These are phyloP conservation scores for Pangasianodon gigas DNA, from an alignment of 2,113 vertebrate species.

Conservation along the genomic window DNA sequence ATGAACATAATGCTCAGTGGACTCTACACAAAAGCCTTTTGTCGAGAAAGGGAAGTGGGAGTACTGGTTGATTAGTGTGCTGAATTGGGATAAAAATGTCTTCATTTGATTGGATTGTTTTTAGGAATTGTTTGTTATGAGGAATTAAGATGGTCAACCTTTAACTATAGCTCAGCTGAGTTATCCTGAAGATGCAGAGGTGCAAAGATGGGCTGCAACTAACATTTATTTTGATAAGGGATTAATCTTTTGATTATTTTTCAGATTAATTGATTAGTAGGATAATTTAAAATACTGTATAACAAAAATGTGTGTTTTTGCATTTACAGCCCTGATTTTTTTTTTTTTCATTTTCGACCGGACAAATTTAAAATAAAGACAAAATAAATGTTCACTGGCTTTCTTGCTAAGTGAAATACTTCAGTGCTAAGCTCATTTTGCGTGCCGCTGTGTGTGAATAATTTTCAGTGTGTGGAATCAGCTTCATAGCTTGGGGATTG, in stretches of 20 bases:
- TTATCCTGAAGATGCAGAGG: no score
- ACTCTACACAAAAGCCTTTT: not conserved
- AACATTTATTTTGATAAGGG: no score
- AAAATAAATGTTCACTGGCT: not conserved
- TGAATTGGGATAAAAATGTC: not conserved
- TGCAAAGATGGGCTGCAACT: no score
- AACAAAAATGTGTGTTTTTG: no score
- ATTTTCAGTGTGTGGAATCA: not conserved
- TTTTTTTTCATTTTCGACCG: not conserved
- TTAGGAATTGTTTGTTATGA: no score
- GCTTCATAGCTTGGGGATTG: not conserved
- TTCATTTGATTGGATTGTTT: not conserved
- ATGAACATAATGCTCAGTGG: not conserved
- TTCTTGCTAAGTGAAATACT: not conserved
- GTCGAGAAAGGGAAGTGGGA: not conserved
- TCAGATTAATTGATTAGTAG: no score
- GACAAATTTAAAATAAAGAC: not conserved
- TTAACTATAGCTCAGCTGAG: no score
- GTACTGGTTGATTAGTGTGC: not conserved
- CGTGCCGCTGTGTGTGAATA: not conserved
- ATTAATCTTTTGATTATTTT: no score
- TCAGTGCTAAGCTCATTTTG: not conserved
- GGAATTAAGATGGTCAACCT: not conserved
- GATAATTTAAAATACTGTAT: no score
- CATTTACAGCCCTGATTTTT: not conserved